Percentiles rank a stretch among this genome's conserved stretches.
phyloP scores from a whole-genome alignment of 2,797 vertebrate genomes.

The Lates japonicus region DNA sequence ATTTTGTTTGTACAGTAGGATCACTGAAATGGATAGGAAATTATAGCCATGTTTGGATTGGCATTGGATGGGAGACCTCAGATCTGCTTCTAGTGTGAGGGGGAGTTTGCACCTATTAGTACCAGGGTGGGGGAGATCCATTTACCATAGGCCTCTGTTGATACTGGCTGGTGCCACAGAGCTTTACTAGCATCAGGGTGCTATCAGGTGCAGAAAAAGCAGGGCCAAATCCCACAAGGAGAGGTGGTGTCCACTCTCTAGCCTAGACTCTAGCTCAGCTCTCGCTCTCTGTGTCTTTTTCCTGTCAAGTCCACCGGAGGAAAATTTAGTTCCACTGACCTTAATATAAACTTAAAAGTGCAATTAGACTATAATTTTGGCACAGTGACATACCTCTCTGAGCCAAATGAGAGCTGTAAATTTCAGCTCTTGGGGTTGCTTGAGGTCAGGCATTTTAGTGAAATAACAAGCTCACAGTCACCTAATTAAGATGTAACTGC shows the following conservation, averaged over 20 bases:
- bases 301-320: constrained; percentile 48
- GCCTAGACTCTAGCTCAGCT: constrained; percentile 42
- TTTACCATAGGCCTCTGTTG: constrained; percentile 78
- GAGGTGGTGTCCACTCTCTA: constrained; percentile 50
- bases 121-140: constrained; percentile 69
- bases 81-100: constrained; percentile 65
- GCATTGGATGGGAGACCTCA: constrained; percentile 81
- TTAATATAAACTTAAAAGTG: constrained; percentile 73
- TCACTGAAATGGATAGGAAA: constrained; percentile 62
- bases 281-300: constrained; percentile 51
- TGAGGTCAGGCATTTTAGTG: constrained; percentile 73
- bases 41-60: constrained; percentile 80
- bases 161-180: constrained; percentile 75
- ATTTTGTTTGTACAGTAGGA: constrained; percentile 47
- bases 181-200: constrained; percentile 75
- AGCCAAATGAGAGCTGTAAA: constrained; percentile 75
- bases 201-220: constrained; percentile 73
- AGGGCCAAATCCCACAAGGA: constrained; percentile 59
- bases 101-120: constrained; percentile 83
- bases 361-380: constrained; percentile 71
- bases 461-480: constrained; percentile 78
- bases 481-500: constrained; percentile 73
- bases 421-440: constrained; percentile 66
- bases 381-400: constrained; percentile 48
- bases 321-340: constrained; percentile 62